Evolutionary conservation across 2,797 vertebrate genomes (phyloP).

Genomic region (Sebastolobus alascanus): DNA sequence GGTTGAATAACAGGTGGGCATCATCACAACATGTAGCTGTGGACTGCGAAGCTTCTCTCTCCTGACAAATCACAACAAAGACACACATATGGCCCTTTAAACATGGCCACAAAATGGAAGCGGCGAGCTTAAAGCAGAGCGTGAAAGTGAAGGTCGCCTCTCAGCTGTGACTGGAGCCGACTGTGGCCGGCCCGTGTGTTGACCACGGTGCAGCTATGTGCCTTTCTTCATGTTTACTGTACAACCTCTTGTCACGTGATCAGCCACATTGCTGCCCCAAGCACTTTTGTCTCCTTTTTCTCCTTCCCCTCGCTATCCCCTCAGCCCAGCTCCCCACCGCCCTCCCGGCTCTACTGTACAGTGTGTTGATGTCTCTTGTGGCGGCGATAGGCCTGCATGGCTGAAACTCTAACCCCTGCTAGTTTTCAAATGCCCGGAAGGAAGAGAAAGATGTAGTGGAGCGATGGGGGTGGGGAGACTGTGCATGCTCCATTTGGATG

Average conservation of each 20-base stretch:
- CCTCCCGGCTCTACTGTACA: conserved; percentile 75
- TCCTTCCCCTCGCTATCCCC: conserved; percentile 56
- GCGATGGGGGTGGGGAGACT: conserved; percentile 82
- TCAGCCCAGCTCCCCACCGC: conserved; percentile 60
- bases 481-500: conserved; percentile 81
- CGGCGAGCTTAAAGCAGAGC: conserved; percentile 68
- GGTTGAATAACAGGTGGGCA: conserved; percentile 85
- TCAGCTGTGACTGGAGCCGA: conserved; percentile 57
- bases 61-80: conserved; percentile 79
- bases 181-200: conserved; percentile 52
- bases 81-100: conserved; percentile 81
- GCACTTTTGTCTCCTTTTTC: conserved; percentile 79
- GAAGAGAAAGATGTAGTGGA: conserved; percentile 84
- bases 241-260: conserved; percentile 78
- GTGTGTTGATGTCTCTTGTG: conserved; percentile 84
- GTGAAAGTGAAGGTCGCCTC: conserved; percentile 79
- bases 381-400: conserved; percentile 77
- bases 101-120: conserved; percentile 85
- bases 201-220: conserved; percentile 82
- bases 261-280: conserved; percentile 76
- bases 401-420: conserved; percentile 88
- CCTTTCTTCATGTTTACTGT: conserved; percentile 84
- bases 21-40: conserved; percentile 61
- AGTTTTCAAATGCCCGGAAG: conserved; percentile 88
- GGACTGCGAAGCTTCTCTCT: conserved; percentile 55